Percentiles rank a stretch among this genome's conserved stretches.
phyloP scores from a whole-genome alignment of 2,797 vertebrate species.

The Cygnus olor region DNA sequence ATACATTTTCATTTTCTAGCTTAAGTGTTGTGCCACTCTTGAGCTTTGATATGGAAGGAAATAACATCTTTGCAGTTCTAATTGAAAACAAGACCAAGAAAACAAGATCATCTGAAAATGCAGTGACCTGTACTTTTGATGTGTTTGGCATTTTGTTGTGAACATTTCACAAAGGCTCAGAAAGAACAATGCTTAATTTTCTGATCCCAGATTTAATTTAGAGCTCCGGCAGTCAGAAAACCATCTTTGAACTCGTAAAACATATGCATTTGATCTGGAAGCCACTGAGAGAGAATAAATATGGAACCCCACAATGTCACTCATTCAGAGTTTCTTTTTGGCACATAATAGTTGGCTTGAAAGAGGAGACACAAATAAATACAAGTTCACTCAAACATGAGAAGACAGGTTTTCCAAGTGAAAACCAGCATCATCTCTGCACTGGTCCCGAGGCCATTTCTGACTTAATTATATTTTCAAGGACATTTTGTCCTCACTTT shows the following conservation, averaged over 20 bases:
- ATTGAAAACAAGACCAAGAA: neutral
- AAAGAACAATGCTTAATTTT: slow-evolving; percentile 32
- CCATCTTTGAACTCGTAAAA: neutral
- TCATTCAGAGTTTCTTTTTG: slow-evolving; percentile 28
- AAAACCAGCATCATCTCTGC: neutral
- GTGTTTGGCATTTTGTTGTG: neutral
- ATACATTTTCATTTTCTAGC: neutral
- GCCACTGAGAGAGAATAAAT: neutral
- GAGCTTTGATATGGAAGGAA: neutral
- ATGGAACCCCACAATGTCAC: neutral
- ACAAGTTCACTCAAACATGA: neutral
- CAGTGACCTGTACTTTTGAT: neutral
- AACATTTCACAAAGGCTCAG: neutral
- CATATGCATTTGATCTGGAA: neutral
- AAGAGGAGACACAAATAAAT: slow-evolving; percentile 11
- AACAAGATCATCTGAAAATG: slow-evolving; percentile 8
- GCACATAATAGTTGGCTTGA: neutral
- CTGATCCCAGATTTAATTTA: neutral
- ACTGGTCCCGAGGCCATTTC: neutral
- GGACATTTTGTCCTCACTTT: neutral
- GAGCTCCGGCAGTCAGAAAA: neutral
- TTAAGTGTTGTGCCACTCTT: neutral
- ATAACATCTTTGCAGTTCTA: neutral
- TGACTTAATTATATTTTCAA: neutral
- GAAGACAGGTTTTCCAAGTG: neutral